These are phyloP conservation scores for Neodiprion pinetum DNA, from an alignment of 1,140 invertebrate species.

Conservation along the genomic window DNA sequence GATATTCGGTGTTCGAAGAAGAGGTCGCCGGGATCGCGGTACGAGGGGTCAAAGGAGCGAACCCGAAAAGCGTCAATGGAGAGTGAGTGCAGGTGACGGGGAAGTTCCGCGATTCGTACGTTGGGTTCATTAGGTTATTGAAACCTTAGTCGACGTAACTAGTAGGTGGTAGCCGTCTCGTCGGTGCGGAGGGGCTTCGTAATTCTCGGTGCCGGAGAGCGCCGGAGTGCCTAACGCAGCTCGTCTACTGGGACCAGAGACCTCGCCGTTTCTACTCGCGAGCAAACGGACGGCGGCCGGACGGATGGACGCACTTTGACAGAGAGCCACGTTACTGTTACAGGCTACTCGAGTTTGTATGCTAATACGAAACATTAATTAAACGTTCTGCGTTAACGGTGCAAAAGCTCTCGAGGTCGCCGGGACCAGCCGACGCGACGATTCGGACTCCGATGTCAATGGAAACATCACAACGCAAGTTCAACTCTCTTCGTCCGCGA, in stretches of 20 bases:
- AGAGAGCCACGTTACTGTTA: constrained; percentile 33
- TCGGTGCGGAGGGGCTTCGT: constrained; percentile 45
- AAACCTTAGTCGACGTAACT: constrained; percentile 56
- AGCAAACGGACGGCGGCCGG: not conserved
- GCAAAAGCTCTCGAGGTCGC: not conserved
- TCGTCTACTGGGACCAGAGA: no score
- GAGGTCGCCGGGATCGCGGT: not conserved
- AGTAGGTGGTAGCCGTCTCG: constrained; percentile 33
- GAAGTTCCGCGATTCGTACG: constrained; percentile 16
- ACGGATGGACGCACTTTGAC: not conserved
- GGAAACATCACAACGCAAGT: no score
- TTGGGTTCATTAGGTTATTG: constrained; percentile 55
- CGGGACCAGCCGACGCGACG: not conserved
- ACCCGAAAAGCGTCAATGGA: not conserved
- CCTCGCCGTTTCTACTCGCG: constrained; percentile 14
- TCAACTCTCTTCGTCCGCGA: no score
- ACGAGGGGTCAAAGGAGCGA: not conserved
- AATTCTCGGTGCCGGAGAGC: constrained; percentile 39
- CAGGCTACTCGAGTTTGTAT: constrained; percentile 42
- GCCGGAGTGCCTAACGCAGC: no score
- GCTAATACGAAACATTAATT: constrained; percentile 48
- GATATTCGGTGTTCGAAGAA: not conserved
- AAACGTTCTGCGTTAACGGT: constrained; percentile 33
- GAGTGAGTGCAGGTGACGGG: not conserved
- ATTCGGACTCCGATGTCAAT: not conserved